Base-by-base conservation (phyloP, 2,113 vertebrate genomes). In the Notarius lentiginosus region DNA sequence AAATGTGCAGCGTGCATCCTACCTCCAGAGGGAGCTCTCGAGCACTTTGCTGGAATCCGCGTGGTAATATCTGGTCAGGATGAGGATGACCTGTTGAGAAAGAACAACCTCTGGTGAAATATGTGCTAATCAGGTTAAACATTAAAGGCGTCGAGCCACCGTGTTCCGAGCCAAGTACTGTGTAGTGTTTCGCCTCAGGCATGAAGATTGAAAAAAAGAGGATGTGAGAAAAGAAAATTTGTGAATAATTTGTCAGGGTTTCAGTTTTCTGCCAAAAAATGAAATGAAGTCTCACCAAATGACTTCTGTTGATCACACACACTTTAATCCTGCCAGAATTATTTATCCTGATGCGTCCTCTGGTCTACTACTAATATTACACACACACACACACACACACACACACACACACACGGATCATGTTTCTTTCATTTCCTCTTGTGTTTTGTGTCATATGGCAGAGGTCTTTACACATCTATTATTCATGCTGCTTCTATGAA, bases 61-160 rank as follows among this genome's bases (percentile, higher is more conserved):
- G 0, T 99, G 98, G 93, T 99, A 99, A 90, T 99, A 98, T 92
- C 99, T 99, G 24, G 98, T 99, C 90, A 99, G 96, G 91, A 99
- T 99, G 90, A 99, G 93, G 94, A 99, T 99, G 84, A 99, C 98
- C 98, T 99, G 92, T 27, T 91, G 22, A 58, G 89, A 82, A 8
- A 1, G 86, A 89, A 87, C 80, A 75, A 51, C 6, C 7, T 41
- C 5, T 34, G 5, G 65, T 9, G 61, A 79, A 41, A 68, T 24
- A 51, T n/a, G 14, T 51, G 73, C 2, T 47, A 73, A 73, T 73
- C 15, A 47, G 70, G 70, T 3, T 73, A 73, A 47, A 8, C 34
- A 18, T 14, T 6, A 41, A 70, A 70, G 68, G 27, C 30, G 15
- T 70, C 30, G 17, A 70, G 68, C 5, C 68, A 70, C 7, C 15